Base-by-base conservation (phyloP, 2,888 invertebrate species). In the Ochropleura plecta region DNA sequence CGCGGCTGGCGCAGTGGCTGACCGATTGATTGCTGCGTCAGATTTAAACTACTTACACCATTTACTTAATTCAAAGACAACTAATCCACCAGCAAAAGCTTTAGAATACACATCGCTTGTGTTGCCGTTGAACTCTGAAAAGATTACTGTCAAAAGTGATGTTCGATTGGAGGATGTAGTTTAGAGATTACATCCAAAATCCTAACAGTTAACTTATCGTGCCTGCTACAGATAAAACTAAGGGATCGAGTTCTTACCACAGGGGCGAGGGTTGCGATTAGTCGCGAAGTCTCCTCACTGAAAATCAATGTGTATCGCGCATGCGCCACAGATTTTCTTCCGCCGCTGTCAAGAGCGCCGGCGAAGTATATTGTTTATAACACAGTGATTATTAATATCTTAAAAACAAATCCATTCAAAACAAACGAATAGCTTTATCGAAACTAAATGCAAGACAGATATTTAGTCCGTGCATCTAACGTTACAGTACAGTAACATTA, bases 251-350 rank as follows among this genome's bases (percentile, higher is more conserved):
- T 68, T 40, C 66, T 67, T n/a, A 20, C 46, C 18, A 18, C 20
- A 7, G 30, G 12, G 51, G 20, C 10, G 48, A 70, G 57, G 51
- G 53, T 49, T 42, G 40, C 18, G 30, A 30, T 30, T 30, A 30
- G 30, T 30, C 30, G 30, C 30, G 14, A 68, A 62, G 83, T 85
- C 86, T 85, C 91, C 86, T 89, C 92, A 90, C 92, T 94, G 91
- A 94, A 94, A 95, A 96, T 96, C 95, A 92, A 96, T 95, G 92
- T 55, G 60, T 55, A 81, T 40, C 91, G 87, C 95, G 95, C 95
- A 94, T 95, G 95, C 95, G 95, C 88, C 81, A 62, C 55, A 44
- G 64, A 73, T 81, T 82, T 86, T 79, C 79, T 83, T 79, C 85
- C 86, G 80, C 84, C 82, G 73, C 92, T 93, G 93, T 93, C 92